These are phyloP conservation scores for Caenorhabditis tropicalis DNA, from an alignment of 1,140 invertebrate genomes.

Conservation along the genomic window DNA sequence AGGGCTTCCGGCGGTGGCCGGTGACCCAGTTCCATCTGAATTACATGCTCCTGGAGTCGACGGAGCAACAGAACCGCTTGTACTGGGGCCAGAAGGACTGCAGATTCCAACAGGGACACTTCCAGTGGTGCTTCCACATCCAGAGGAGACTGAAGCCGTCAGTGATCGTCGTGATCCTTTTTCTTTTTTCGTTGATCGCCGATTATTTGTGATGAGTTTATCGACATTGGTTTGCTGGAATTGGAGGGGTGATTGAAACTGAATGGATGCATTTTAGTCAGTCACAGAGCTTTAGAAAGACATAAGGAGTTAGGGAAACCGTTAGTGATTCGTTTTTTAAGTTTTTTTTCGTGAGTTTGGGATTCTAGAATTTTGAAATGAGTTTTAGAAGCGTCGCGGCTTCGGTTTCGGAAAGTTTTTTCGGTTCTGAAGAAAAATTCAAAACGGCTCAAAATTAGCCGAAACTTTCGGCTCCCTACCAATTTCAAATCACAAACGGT, in stretches of 20 bases:
- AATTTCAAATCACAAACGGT: too few relatives aligned
- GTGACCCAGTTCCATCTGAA: slow-evolving; percentile 11
- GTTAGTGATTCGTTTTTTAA: too few relatives aligned
- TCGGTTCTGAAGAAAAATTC: too few relatives aligned
- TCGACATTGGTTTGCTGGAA: slow-evolving; percentile 87
- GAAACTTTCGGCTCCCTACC: too few relatives aligned
- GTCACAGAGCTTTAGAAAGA: background rate
- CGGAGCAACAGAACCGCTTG: background rate
- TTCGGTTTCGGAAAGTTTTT: too few relatives aligned
- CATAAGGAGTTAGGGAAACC: too few relatives aligned
- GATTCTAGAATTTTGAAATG: too few relatives aligned
- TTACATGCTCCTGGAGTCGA: background rate
- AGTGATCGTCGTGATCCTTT: slow-evolving; percentile 46
- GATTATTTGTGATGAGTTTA: slow-evolving; percentile 79
- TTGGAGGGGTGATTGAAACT: background rate
- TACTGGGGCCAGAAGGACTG: slow-evolving; percentile 48
- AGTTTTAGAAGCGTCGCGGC: too few relatives aligned
- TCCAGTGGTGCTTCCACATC: slow-evolving; percentile 5
- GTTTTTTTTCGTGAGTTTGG: too few relatives aligned
- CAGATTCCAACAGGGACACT: background rate
- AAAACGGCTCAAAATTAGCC: too few relatives aligned
- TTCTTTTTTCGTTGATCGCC: slow-evolving; percentile 62
- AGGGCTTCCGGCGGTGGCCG: slow-evolving; percentile 26
- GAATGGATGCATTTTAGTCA: background rate
- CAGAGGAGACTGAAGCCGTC: slow-evolving; percentile 12